A percentile compares a stretch with the other conserved stretches of the same genome.
phyloP scores from a whole-genome alignment of 1,140 invertebrate genomes.

The Lineus longissimus region DNA sequence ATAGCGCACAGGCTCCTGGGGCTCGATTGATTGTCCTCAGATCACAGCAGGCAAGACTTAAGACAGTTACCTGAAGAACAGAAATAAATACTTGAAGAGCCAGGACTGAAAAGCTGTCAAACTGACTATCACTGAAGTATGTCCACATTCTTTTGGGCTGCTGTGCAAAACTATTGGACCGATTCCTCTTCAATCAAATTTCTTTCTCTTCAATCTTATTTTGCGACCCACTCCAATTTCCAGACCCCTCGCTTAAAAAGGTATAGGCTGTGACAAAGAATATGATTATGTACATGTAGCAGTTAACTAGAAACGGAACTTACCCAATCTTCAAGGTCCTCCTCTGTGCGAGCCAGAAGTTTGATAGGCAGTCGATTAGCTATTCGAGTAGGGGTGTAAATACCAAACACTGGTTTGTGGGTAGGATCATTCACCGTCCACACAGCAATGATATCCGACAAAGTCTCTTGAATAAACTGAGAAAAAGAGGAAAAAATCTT shows the following conservation, averaged over 20 bases:
- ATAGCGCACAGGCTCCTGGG: conserved; percentile 68
- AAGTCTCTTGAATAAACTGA: conserved; percentile 60
- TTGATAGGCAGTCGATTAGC: conserved; percentile 55
- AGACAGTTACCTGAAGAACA: conserved; percentile 26
- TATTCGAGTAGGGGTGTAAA: neutral
- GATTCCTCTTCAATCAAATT: too few relatives aligned
- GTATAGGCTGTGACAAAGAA: too few relatives aligned
- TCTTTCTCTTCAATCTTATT: too few relatives aligned
- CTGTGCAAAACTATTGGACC: too few relatives aligned
- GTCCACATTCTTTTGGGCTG: too few relatives aligned
- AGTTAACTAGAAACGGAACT: neutral
- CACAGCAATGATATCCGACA: conserved; percentile 71
- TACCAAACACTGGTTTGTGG: conserved; percentile 11
- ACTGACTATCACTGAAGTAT: too few relatives aligned
- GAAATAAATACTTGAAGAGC: too few relatives aligned
- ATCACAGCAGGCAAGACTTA: conserved; percentile 59
- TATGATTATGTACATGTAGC: too few relatives aligned
- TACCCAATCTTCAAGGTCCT: conserved; percentile 83
- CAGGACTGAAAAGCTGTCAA: too few relatives aligned
- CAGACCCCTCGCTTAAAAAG: too few relatives aligned
- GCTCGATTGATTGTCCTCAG: conserved; percentile 66
- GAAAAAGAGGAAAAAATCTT: conserved; percentile 2
- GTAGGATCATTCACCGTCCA: conserved; percentile 34
- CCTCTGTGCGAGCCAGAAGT: conserved; percentile 72
- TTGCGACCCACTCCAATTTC: too few relatives aligned